Evolutionary conservation across 1,140 invertebrate genomes (phyloP).

Genomic region (Uloborus diversus): DNA sequence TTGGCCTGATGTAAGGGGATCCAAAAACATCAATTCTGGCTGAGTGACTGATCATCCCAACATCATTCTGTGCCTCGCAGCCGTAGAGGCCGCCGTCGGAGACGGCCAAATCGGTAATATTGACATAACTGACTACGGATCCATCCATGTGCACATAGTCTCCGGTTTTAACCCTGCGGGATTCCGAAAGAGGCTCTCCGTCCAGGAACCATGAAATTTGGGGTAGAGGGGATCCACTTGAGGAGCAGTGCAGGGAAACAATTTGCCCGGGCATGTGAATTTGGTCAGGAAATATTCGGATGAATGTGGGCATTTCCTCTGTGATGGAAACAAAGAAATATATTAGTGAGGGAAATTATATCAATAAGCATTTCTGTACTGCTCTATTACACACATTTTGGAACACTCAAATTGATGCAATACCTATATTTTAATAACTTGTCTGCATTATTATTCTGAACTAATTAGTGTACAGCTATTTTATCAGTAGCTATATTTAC

Average conservation of each 20-base stretch:
- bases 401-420: no score
- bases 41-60: slow-evolving; percentile 85
- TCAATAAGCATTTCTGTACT: no score
- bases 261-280: slow-evolving; percentile 57
- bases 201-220: slow-evolving; percentile 60
- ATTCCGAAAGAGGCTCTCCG: slow-evolving; percentile 55
- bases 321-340: neutral
- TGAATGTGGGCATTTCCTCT: slow-evolving; percentile 59
- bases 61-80: slow-evolving; percentile 90
- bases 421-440: no score
- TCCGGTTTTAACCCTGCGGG: slow-evolving; percentile 58
- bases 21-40: slow-evolving; percentile 92
- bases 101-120: slow-evolving; percentile 59
- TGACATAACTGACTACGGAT: slow-evolving; percentile 58
- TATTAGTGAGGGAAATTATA: no score
- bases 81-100: slow-evolving; percentile 72
- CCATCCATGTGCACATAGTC: slow-evolving; percentile 59
- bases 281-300: slow-evolving; percentile 58
- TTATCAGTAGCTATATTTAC: no score
- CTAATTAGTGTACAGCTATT: no score
- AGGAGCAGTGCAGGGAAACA: slow-evolving; percentile 59
- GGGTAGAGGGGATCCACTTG: slow-evolving; percentile 59
- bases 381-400: no score
- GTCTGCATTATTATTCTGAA: no score
- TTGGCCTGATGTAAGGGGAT: slow-evolving; percentile 85